Evolutionary conservation across 1,140 invertebrate genomes (phyloP).

Genomic region (Cecropterus lyciades): DNA sequence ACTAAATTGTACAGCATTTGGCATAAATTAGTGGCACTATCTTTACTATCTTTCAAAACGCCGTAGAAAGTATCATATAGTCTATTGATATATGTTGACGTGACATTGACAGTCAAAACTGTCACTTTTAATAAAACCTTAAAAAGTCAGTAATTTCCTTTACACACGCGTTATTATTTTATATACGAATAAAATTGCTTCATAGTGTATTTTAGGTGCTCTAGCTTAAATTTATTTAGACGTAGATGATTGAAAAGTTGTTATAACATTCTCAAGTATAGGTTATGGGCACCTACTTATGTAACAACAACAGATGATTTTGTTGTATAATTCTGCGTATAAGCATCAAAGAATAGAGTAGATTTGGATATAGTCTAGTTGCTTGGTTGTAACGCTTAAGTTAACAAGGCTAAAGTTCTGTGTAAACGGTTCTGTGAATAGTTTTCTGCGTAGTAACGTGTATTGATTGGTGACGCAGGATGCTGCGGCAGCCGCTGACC

Average conservation of each 20-base stretch:
- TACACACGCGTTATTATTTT: slow-evolving; percentile 28
- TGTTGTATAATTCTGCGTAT: slow-evolving; percentile 37
- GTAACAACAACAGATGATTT: slow-evolving; percentile 76
- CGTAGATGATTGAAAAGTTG: slow-evolving; percentile 2
- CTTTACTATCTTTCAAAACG: too few species aligned
- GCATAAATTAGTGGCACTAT: too few species aligned
- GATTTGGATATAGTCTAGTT: background rate
- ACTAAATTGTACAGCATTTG: too few species aligned
- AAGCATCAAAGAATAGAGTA: background rate
- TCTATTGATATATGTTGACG: slow-evolving; percentile 16
- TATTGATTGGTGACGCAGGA: slow-evolving; percentile 68
- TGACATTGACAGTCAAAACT: slow-evolving; percentile 27
- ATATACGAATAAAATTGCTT: slow-evolving; percentile 12
- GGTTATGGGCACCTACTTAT: slow-evolving; percentile 77
- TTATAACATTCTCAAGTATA: slow-evolving; percentile 42
- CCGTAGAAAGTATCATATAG: too few species aligned
- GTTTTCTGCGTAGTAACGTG: slow-evolving; percentile 30
- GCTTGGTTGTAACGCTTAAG: background rate
- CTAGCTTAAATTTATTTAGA: slow-evolving; percentile 6
- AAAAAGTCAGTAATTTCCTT: slow-evolving; percentile 34
- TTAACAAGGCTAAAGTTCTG: background rate
- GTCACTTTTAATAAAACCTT: slow-evolving; percentile 34
- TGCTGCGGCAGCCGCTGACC: slow-evolving; percentile 85
- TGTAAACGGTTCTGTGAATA: background rate
- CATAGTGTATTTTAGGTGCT: slow-evolving; percentile 29